A percentile compares a stretch with the other conserved stretches of the same genome.
These are phyloP conservation scores for Schizaphis graminum DNA, from an alignment of 2,888 invertebrate genomes.

Conservation along the genomic window DNA sequence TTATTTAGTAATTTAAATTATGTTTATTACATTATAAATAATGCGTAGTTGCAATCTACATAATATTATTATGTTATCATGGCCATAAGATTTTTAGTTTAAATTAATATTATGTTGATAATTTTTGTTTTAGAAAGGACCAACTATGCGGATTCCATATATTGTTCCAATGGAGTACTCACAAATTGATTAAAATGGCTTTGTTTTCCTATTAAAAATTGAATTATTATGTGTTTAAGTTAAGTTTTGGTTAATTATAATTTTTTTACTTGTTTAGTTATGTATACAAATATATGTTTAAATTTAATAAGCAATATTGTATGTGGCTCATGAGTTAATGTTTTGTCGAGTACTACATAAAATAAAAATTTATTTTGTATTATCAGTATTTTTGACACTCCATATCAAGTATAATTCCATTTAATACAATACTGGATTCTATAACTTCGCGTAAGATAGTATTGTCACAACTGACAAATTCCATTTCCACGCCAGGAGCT, in stretches of 20 bases:
- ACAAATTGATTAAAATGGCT: not conserved
- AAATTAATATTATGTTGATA: not conserved
- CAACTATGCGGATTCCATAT: constrained; percentile 36
- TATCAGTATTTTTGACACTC: not conserved
- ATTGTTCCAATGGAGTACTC: constrained; percentile 35
- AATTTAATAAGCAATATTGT: not conserved
- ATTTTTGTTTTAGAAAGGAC: constrained; percentile 47
- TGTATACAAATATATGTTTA: not conserved
- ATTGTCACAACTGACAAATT: not conserved
- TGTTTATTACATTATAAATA: not conserved
- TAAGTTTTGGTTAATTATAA: not conserved
- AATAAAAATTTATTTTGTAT: not conserved
- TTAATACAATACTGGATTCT: not conserved
- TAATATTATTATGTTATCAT: not conserved
- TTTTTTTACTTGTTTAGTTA: not conserved
- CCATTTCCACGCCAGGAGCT: constrained; percentile 44
- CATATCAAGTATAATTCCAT: constrained; percentile 19
- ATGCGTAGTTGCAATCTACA: not conserved
- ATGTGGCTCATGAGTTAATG: no score
- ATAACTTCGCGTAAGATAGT: not conserved
- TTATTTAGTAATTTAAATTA: not conserved
- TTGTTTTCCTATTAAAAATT: constrained; percentile 1
- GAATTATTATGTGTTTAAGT: not conserved
- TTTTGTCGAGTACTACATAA: not conserved
- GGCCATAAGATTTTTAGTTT: not conserved